Evolutionary conservation across 2,113 vertebrate genomes (phyloP), one percentile per base, ranked within the genome.

Genomic region (Meleagris gallopavo): DNA sequence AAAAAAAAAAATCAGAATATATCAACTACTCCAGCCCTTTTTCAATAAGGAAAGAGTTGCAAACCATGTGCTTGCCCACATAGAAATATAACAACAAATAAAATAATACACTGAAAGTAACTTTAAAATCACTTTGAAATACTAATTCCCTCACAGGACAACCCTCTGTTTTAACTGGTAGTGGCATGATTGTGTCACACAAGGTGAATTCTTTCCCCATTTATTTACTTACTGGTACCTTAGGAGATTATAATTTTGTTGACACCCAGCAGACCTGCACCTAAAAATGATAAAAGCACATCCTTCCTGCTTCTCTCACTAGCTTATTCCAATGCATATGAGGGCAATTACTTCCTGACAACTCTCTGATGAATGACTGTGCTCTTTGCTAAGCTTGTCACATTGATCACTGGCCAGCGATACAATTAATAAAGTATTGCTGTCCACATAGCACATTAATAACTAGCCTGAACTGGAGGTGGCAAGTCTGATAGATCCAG

Each of bases 341-440:
- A 97, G 88, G 86, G 76, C 93, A 97, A 97, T 97, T 97, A 96
- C 88, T 40, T 50, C 40, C 32, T 94, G 95, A 95, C 96, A 97
- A 94, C 77, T 87, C 95, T 86, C 92, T 94, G 95, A 96, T 95
- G 86, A 97, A 97, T 97, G 92, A 91, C 88, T 57, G 21, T 81
- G 76, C 96, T 97, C 86, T 97, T 96, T 96, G 92, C 93, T 95
- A 94, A 95, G 96, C 91, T 97, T 97, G 97, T 97, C 97, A 96
- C 91, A 93, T 93, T 95, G 96, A 96, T 93, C 82, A 86, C 86
- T 93, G 72, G 83, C 94, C 95, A 91, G 89, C 93, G 93, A 89
- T 90, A 93, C 90, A 97, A 96, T 97, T 97, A 96, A 96, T 96
- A 93, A 95, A 96, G 67, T 78, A 93, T 70, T 85, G 81, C 93